Conservation (phyloP, 2,113 vertebrate species). For the Neogobius melanostomus region DNA sequence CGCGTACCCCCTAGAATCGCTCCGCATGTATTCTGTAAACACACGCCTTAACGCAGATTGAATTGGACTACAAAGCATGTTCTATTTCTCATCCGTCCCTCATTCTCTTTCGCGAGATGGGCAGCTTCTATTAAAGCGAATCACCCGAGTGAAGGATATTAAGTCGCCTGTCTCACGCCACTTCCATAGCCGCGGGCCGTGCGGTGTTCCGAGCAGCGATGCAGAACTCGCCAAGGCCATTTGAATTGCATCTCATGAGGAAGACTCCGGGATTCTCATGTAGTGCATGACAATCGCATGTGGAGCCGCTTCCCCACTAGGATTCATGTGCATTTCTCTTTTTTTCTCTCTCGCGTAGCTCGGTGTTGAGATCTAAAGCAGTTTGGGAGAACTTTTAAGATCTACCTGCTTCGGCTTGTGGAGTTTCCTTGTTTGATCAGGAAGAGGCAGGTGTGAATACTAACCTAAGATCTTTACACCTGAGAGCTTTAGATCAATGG, state of each 20-base stretch:
- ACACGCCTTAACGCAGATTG: conserved; percentile 10
- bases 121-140: conserved; percentile 61
- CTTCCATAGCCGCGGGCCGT: conserved; percentile 55
- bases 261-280: conserved; percentile 15
- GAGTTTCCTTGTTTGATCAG: conserved; percentile 6
- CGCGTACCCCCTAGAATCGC: background rate
- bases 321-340: conserved; percentile 9
- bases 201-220: conserved; percentile 47
- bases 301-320: background rate
- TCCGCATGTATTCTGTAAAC: conserved; percentile 24
- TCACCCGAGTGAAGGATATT: conserved; percentile 56
- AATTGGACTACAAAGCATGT: conserved; percentile 31
- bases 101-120: conserved; percentile 30
- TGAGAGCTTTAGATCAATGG: background rate
- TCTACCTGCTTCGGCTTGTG: background rate
- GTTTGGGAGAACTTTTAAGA: background rate
- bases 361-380: background rate
- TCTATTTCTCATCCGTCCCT: conserved; percentile 34
- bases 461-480: background rate
- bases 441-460: background rate
- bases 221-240: conserved; percentile 62
- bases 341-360: conserved; percentile 14
- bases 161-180: conserved; percentile 45
- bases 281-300: conserved; percentile 42
- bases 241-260: conserved; percentile 52